Conservation (phyloP, 2,888 invertebrate genomes). For the Epirrita christyi region DNA sequence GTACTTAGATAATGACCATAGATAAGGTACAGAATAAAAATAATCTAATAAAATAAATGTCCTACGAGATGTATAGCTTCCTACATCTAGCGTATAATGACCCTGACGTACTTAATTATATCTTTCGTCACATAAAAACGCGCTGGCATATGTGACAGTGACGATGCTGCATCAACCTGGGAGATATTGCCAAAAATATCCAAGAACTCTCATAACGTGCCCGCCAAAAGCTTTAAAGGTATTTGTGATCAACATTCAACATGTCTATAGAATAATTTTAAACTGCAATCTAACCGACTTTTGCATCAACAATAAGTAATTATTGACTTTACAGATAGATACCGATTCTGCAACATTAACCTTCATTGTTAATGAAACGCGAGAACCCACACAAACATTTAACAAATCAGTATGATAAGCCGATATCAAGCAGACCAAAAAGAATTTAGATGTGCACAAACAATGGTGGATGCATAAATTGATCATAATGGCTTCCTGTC, state of each 20-base stretch:
- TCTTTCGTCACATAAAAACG: constrained; percentile 30
- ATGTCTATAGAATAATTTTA: constrained; percentile 18
- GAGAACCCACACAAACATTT: constrained; percentile 1
- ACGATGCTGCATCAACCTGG: constrained; percentile 61
- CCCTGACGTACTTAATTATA: constrained; percentile 29
- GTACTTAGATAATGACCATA: constrained; percentile 14
- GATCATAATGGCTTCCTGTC: constrained; percentile 38
- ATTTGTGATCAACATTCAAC: constrained; percentile 34
- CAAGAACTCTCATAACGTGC: constrained; percentile 37
- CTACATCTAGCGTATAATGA: constrained; percentile 24
- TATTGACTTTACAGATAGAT: constrained; percentile 8
- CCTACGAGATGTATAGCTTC: constrained; percentile 2
- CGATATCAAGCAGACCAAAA: constrained; percentile 16
- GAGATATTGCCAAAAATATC: constrained; percentile 72
- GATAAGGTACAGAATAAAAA: constrained; percentile 18
- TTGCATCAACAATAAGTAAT: constrained; percentile 1
- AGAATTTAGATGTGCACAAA: constrained; percentile 34
- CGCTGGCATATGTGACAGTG: constrained; percentile 45
- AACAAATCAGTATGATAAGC: constrained; percentile 20
- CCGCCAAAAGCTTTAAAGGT: constrained; percentile 38
- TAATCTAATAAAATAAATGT: constrained; percentile 22
- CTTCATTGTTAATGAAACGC: constrained; percentile 15
- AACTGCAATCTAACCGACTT: constrained; percentile 20
- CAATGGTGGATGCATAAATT: constrained; percentile 38
- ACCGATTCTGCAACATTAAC: not conserved